A percentile compares a stretch with the other conserved stretches of the same genome.
Conservation (phyloP, 1,140 invertebrate species). For the Caenorhabditis brenneri region DNA sequence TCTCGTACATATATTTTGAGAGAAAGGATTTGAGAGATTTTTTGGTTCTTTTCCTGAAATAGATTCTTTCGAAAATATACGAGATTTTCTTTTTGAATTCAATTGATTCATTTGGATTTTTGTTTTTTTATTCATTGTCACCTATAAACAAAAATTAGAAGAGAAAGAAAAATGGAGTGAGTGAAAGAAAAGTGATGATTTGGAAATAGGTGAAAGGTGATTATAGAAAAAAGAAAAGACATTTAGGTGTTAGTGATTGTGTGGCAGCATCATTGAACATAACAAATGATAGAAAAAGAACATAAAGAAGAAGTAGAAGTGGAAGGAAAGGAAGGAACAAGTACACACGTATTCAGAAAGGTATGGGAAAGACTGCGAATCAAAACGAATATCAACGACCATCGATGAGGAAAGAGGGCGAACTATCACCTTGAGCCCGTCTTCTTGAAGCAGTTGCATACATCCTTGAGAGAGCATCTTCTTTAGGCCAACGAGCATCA, state of each 20-base stretch:
- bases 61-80: not conserved
- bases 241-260: slow-evolving; percentile 31
- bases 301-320: not conserved
- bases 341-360: slow-evolving; percentile 28
- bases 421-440: slow-evolving; percentile 48
- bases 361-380: slow-evolving; percentile 10
- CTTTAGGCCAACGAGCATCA: slow-evolving; percentile 33
- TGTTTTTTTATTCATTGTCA: slow-evolving; percentile 30
- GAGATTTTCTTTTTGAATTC: too few species aligned
- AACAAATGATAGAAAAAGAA: slow-evolving; percentile 16
- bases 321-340: not conserved
- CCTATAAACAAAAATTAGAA: slow-evolving; percentile 23
- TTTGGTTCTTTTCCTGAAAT: not conserved
- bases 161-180: not conserved
- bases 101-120: not conserved
- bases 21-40: not conserved
- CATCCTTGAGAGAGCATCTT: slow-evolving; percentile 49
- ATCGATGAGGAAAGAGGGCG: slow-evolving; percentile 51
- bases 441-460: slow-evolving; percentile 49
- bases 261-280: not conserved
- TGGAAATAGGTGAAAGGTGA: not conserved
- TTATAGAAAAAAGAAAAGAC: not conserved
- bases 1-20: not conserved
- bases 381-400: slow-evolving; percentile 46
- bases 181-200: not conserved